A percentile compares a stretch with the other conserved stretches of the same genome.
phyloP scores from a whole-genome alignment of 2,797 vertebrate species.

The Lutjanus argentimaculatus region DNA sequence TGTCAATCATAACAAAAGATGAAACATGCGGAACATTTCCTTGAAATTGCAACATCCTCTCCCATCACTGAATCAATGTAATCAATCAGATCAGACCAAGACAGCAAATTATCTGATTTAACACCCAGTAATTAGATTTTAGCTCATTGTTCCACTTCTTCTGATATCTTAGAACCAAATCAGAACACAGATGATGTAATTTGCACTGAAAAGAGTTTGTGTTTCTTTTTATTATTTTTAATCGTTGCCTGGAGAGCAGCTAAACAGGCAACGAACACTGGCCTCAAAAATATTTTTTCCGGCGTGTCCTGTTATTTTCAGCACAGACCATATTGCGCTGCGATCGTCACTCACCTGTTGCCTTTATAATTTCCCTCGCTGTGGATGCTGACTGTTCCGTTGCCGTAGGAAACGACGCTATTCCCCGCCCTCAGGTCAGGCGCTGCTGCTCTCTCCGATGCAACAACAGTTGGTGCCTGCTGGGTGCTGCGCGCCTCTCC shows the following conservation, averaged over 20 bases:
- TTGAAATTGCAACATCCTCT: not conserved
- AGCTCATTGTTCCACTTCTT: not conserved
- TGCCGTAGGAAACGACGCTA: constrained; percentile 71
- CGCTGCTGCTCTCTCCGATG: constrained; percentile 84
- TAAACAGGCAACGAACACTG: not conserved
- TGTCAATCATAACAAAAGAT: not conserved
- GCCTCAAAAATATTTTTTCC: not conserved
- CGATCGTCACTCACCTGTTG: constrained; percentile 75
- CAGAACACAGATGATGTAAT: not conserved
- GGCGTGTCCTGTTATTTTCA: not conserved
- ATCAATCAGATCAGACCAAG: not conserved
- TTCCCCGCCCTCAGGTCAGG: constrained; percentile 74
- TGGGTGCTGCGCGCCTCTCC: constrained; percentile 75
- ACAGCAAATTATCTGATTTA: not conserved
- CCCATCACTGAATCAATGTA: not conserved
- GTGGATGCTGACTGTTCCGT: constrained; percentile 70
- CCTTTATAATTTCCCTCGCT: constrained; percentile 65
- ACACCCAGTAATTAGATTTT: not conserved
- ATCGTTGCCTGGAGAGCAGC: not conserved
- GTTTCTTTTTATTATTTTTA: not conserved
- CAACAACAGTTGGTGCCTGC: constrained; percentile 84
- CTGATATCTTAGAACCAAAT: not conserved
- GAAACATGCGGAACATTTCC: not conserved
- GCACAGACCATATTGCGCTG: not conserved
- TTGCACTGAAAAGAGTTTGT: not conserved